These are phyloP conservation scores for Orthonychiurus folsomi DNA, from an alignment of 2,888 invertebrate species.

Conservation along the genomic window DNA sequence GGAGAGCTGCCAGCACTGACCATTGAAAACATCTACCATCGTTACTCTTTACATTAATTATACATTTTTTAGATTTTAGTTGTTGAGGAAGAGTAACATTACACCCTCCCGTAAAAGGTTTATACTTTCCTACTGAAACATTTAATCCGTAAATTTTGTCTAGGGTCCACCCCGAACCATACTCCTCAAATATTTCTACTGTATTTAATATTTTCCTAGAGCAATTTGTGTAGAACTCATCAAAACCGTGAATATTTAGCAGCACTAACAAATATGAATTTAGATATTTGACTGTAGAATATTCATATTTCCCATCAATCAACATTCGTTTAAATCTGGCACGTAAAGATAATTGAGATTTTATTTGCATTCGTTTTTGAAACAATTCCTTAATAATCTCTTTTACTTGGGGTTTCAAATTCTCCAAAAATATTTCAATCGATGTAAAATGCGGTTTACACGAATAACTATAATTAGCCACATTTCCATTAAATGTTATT, in stretches of 20 bases:
- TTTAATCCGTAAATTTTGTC: neutral
- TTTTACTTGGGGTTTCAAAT: neutral
- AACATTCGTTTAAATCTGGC: neutral
- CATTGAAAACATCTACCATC: constrained; percentile 5
- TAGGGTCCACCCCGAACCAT: constrained; percentile 6
- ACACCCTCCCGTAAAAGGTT: neutral
- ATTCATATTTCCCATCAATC: neutral
- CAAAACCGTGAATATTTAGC: neutral
- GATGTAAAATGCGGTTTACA: neutral
- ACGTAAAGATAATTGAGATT: neutral
- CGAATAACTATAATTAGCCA: neutral
- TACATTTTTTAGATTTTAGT: neutral
- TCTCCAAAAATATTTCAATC: neutral
- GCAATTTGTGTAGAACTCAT: neutral
- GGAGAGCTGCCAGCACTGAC: neutral
- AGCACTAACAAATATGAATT: neutral
- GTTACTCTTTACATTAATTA: neutral
- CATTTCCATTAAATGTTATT: neutral
- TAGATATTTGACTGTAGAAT: neutral
- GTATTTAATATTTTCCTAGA: constrained; percentile 2
- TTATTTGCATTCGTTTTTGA: neutral
- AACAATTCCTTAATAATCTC: neutral
- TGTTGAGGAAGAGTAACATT: neutral
- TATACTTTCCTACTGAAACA: neutral
- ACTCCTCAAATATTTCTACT: constrained; percentile 2